Evolutionary conservation across 1,140 invertebrate genomes (phyloP).

Genomic region (Kradibia gibbosae): DNA sequence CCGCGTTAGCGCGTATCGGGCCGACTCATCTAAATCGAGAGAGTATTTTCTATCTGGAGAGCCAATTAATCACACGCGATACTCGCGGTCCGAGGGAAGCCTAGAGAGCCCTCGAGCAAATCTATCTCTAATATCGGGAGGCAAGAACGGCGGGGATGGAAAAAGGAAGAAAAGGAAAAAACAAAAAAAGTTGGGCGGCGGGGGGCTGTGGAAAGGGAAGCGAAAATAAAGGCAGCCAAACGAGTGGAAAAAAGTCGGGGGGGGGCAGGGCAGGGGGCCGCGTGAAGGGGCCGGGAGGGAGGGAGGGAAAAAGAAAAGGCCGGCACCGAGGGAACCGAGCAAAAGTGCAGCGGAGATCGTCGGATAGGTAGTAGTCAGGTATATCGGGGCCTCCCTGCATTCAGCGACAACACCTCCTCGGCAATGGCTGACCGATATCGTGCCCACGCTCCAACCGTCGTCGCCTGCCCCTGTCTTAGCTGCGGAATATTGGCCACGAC

Average conservation of each 20-base stretch:
- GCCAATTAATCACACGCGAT: conserved; percentile 33
- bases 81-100: neutral
- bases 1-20: conserved; percentile 12
- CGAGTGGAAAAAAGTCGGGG: neutral
- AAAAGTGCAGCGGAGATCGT: neutral
- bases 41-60: neutral
- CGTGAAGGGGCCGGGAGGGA: neutral
- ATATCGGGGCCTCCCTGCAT: neutral
- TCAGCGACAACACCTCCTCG: neutral
- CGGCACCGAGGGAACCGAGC: neutral
- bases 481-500: neutral
- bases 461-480: neutral
- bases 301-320: neutral
- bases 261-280: too few species aligned
- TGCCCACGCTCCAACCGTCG: neutral
- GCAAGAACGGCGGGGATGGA: too few species aligned
- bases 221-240: neutral
- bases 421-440: neutral
- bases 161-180: neutral
- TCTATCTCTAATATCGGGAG: neutral
- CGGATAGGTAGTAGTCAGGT: too few species aligned
- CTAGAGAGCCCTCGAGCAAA: neutral
- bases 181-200: too few species aligned
- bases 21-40: conserved; percentile 24
- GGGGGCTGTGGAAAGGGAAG: too few species aligned